Evolutionary conservation across 2,797 vertebrate species (phyloP).

Genomic region (Argya squamiceps): DNA sequence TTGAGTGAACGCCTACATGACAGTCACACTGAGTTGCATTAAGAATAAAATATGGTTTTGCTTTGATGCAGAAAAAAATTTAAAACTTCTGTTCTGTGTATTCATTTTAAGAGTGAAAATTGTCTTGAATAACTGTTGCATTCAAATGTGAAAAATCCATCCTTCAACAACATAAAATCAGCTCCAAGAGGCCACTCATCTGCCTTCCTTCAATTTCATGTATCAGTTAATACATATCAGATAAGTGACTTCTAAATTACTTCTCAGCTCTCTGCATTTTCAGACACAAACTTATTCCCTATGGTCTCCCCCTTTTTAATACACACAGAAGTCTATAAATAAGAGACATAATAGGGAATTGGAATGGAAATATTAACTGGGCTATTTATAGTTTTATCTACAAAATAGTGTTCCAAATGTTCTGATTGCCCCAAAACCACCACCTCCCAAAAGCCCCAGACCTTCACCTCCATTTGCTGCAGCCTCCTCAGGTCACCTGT

Average conservation of each 20-base stretch:
- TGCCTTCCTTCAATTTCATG: not conserved
- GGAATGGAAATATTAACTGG: not conserved
- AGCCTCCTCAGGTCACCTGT: not conserved
- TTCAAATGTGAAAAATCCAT: not conserved
- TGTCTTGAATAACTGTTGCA: not conserved
- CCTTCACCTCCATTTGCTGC: not conserved
- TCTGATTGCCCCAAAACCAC: not conserved
- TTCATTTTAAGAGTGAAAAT: not conserved
- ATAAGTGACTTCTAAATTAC: not conserved
- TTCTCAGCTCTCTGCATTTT: not conserved
- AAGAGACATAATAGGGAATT: not conserved
- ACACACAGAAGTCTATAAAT: not conserved
- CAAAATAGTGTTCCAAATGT: not conserved
- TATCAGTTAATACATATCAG: not conserved
- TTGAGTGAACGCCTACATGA: not conserved
- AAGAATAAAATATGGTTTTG: not conserved
- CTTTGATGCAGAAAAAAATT: not conserved
- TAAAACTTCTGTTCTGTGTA: not conserved
- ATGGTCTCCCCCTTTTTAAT: not conserved
- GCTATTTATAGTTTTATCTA: not conserved
- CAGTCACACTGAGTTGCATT: fast-evolving
- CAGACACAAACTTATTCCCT: not conserved
- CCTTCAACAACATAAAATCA: not conserved
- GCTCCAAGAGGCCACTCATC: not conserved
- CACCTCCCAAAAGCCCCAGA: not conserved